Conservation (phyloP, 2,797 vertebrate species). For the Australoheros facetus region DNA sequence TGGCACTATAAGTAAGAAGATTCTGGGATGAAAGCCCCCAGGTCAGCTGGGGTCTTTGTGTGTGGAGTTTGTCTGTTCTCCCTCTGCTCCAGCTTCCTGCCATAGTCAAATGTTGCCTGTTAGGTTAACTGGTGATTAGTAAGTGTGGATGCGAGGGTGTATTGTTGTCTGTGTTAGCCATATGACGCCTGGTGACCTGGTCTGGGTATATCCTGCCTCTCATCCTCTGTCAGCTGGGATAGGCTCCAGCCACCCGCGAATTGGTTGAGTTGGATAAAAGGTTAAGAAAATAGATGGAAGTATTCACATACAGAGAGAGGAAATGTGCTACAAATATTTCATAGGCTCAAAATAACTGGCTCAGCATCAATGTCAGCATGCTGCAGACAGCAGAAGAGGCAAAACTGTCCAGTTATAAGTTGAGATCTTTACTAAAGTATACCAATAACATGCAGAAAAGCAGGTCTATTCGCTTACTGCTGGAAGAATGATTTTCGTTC, state of each 20-base stretch:
- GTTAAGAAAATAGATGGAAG: not conserved
- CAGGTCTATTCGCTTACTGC: constrained; percentile 50
- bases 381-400: not conserved
- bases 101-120: not conserved
- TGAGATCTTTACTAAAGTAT: not conserved
- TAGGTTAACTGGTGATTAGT: not conserved
- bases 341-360: not conserved
- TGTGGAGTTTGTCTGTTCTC: not conserved
- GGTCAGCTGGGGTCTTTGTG: not conserved
- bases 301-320: not conserved
- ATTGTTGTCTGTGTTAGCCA: not conserved
- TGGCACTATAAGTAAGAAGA: not conserved
- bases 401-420: not conserved
- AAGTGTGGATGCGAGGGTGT: not conserved
- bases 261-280: not conserved
- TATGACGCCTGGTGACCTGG: not conserved
- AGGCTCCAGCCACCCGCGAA: not conserved
- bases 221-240: not conserved
- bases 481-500: not conserved
- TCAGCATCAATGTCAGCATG: too few species aligned
- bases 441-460: not conserved
- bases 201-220: not conserved
- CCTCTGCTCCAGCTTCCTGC: not conserved
- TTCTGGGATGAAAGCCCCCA: not conserved
- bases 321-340: not conserved